A percentile compares a stretch with the other conserved stretches of the same genome.
Evolutionary conservation across 2,888 invertebrate genomes (phyloP).

Genomic region (Heteromurus nitidus): DNA sequence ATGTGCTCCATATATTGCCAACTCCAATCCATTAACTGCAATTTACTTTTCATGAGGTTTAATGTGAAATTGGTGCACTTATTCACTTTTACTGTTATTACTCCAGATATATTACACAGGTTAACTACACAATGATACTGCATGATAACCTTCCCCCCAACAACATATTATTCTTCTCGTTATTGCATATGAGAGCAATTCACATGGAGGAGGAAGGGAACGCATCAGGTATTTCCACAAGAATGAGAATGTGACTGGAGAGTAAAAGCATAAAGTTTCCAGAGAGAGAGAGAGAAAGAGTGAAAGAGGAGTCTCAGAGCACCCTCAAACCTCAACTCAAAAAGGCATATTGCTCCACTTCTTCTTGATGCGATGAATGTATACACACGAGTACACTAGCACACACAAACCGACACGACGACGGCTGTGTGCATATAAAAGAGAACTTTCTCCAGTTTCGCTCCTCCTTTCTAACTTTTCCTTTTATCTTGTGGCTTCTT

Average conservation of each 20-base stretch:
- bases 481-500: not conserved
- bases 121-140: not conserved
- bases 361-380: not conserved
- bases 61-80: too few species aligned
- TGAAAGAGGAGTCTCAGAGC: not conserved
- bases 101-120: too few species aligned
- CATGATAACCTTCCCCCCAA: slow-evolving; percentile 36
- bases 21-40: too few species aligned
- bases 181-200: slow-evolving; percentile 34
- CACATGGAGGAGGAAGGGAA: slow-evolving; percentile 29
- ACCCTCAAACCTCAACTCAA: too few species aligned
- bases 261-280: not conserved
- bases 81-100: too few species aligned
- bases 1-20: too few species aligned
- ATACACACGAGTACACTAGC: not conserved
- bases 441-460: slow-evolving; percentile 24
- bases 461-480: slow-evolving; percentile 45
- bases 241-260: not conserved
- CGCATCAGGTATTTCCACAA: slow-evolving; percentile 38
- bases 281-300: slow-evolving; percentile 14
- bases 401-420: too few species aligned
- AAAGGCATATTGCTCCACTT: too few species aligned
- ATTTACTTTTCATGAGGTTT: too few species aligned
- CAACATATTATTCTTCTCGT: slow-evolving; percentile 32
- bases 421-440: slow-evolving; percentile 9